phyloP scores from a whole-genome alignment of 37 sponge, comb jelly and placozoan genomes.

The Geodia barretti region DNA sequence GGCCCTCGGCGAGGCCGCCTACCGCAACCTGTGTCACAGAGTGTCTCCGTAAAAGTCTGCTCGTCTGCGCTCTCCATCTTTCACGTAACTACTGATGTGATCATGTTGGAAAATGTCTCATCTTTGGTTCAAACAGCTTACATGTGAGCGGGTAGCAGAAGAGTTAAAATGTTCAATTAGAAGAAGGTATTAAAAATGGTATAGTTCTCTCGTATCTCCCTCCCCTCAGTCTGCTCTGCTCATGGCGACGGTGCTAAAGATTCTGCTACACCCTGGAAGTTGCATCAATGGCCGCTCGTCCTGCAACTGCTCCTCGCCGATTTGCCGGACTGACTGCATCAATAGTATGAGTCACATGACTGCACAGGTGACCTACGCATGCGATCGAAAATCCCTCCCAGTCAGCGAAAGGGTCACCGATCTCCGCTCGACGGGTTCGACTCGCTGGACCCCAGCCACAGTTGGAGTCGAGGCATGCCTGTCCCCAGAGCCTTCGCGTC shows the following conservation, averaged over 20 bases:
- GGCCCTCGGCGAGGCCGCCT: constrained; percentile 51
- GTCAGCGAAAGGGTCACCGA: too few species aligned
- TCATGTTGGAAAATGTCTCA: too few species aligned
- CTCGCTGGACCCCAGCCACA: background rate
- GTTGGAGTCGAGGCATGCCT: too few species aligned
- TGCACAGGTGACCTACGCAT: background rate
- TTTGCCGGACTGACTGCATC: constrained; percentile 61
- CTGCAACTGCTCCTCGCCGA: constrained; percentile 63
- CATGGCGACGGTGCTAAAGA: constrained; percentile 61
- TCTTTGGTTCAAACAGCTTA: too few species aligned
- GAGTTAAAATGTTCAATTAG: too few species aligned
- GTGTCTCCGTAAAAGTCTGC: constrained; percentile 55
- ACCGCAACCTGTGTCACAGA: constrained; percentile 41
- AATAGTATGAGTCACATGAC: constrained; percentile 46
- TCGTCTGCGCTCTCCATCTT: too few species aligned
- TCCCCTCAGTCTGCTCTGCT: constrained; percentile 25
- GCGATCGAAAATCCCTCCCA: too few species aligned
- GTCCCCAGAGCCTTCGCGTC: too few species aligned
- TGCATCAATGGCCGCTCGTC: constrained; percentile 40
- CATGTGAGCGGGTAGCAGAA: too few species aligned
- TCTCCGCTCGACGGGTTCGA: too few species aligned
- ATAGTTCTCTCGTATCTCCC: background rate
- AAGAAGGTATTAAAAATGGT: too few species aligned
- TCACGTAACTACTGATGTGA: too few species aligned
- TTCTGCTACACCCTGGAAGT: constrained; percentile 72